Percentiles rank a stretch among this genome's conserved stretches.
Evolutionary conservation across 2,888 invertebrate genomes (phyloP).

Genomic region (Agonopterix alstromeriana): DNA sequence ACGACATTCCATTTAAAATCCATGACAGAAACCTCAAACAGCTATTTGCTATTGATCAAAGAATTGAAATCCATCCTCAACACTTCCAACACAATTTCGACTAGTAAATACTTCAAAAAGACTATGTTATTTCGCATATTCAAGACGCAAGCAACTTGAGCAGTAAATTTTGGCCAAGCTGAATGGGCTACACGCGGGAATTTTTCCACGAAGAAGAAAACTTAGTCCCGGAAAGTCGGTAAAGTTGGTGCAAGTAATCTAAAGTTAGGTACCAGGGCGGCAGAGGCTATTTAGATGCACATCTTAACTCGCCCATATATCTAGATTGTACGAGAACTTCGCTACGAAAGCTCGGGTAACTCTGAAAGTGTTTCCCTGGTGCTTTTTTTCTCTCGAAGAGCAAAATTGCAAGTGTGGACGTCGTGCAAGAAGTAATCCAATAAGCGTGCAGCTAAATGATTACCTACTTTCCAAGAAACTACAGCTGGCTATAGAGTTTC

Average conservation of each 20-base stretch:
- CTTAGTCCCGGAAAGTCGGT: conserved; percentile 49
- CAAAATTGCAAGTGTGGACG: conserved; percentile 44
- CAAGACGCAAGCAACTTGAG: conserved; percentile 45
- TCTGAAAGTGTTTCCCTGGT: conserved; percentile 41
- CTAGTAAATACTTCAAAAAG: conserved; percentile 11
- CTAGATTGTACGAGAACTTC: conserved; percentile 65
- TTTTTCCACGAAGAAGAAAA: conserved; percentile 41
- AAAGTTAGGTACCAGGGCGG: conserved; percentile 71
- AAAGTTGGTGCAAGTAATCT: conserved; percentile 74
- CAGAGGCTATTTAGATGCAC: conserved; percentile 75
- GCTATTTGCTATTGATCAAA: too few species aligned
- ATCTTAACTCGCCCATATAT: conserved; percentile 74
- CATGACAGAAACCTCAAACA: too few species aligned
- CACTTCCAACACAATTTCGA: too few species aligned
- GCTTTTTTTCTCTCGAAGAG: conserved; percentile 26
- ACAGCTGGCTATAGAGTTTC: too few species aligned
- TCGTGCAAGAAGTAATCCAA: conserved; percentile 34
- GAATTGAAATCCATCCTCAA: too few species aligned
- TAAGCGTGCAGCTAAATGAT: conserved; percentile 38
- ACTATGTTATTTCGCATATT: conserved; percentile 31
- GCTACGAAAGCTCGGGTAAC: conserved; percentile 30
- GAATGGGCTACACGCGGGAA: conserved; percentile 59
- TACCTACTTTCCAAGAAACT: conserved; percentile 6
- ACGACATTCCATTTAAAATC: too few species aligned
- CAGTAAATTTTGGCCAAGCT: conserved; percentile 62